These are phyloP conservation scores for Dendrocincla fuliginosa DNA, from an alignment of 2,797 vertebrate genomes.

Conservation along the genomic window DNA sequence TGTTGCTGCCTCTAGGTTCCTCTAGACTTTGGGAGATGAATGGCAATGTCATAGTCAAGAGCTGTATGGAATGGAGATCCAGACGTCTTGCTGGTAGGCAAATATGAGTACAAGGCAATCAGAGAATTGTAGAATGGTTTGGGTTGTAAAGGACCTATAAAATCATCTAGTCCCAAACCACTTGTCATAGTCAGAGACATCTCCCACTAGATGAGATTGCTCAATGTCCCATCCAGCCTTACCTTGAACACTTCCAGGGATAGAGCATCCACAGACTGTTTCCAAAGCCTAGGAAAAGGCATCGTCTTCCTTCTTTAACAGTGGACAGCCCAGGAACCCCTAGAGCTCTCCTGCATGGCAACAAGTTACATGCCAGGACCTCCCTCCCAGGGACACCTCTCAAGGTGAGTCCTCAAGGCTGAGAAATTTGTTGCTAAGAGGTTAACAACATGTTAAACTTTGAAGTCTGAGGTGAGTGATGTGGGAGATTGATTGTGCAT, in stretches of 20 bases:
- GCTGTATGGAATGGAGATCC: not conserved
- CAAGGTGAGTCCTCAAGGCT: not conserved
- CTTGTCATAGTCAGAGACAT: rapidly evolving
- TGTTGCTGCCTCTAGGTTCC: not conserved
- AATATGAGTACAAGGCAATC: not conserved
- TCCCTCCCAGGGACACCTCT: rapidly evolving
- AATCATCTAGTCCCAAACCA: not conserved
- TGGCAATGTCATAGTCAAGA: not conserved
- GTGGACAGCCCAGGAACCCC: rapidly evolving
- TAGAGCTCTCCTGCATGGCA: not conserved
- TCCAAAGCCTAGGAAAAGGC: not conserved
- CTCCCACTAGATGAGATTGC: not conserved
- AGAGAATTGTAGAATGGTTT: not conserved
- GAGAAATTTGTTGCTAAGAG: not conserved
- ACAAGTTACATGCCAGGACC: too few species aligned
- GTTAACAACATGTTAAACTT: not conserved
- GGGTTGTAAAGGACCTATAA: not conserved
- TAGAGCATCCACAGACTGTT: not conserved
- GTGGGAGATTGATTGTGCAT: not conserved
- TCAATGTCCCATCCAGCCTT: too few species aligned
- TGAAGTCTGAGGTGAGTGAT: not conserved
- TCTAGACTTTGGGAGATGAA: not conserved
- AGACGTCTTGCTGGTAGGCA: not conserved
- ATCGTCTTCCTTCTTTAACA: not conserved
- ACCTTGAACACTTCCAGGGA: not conserved